Percentiles rank a stretch among this genome's conserved stretches.
These are phyloP conservation scores for Platycheirus albimanus DNA, from an alignment of 2,888 invertebrate genomes.

Conservation along the genomic window DNA sequence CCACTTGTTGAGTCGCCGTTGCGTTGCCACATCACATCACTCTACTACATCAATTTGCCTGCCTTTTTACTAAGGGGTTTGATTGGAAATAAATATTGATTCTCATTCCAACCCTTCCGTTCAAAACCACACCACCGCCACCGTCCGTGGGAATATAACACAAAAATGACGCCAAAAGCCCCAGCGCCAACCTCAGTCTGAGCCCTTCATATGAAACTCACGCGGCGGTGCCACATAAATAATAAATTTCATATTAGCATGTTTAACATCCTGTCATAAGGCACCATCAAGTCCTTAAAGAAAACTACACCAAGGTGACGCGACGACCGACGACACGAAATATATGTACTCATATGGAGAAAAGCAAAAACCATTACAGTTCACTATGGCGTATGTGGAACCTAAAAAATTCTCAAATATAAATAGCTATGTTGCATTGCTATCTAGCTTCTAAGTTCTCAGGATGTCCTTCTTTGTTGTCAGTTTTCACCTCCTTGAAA, in stretches of 20 bases:
- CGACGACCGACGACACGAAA: too few species aligned
- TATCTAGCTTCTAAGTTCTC: slow-evolving; percentile 30
- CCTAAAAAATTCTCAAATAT: slow-evolving; percentile 44
- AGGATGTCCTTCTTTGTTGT: slow-evolving; percentile 49
- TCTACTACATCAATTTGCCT: slow-evolving; percentile 46
- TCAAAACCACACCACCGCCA: background rate
- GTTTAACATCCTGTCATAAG: slow-evolving; percentile 41
- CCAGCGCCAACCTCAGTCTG: too few species aligned
- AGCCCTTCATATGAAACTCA: slow-evolving; percentile 2
- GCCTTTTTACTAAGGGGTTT: slow-evolving; percentile 29
- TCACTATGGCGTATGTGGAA: slow-evolving; percentile 69
- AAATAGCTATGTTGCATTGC: slow-evolving; percentile 32
- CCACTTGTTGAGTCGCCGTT: slow-evolving; percentile 59
- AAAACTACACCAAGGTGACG: slow-evolving; percentile 32
- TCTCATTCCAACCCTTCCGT: slow-evolving; percentile 28
- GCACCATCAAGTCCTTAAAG: slow-evolving; percentile 48
- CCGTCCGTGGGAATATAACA: slow-evolving; percentile 2
- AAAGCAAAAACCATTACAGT: slow-evolving; percentile 5
- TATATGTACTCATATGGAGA: background rate
- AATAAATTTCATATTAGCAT: slow-evolving; percentile 55
- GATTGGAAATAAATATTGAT: slow-evolving; percentile 65
- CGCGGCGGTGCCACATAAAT: slow-evolving; percentile 50
- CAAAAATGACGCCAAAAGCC: background rate
- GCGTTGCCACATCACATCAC: slow-evolving; percentile 26
- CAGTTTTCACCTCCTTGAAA: slow-evolving; percentile 58